Evolutionary conservation across 92 coral and sea anemone species (phyloP).

Genomic region (Desmophyllum pertusum): DNA sequence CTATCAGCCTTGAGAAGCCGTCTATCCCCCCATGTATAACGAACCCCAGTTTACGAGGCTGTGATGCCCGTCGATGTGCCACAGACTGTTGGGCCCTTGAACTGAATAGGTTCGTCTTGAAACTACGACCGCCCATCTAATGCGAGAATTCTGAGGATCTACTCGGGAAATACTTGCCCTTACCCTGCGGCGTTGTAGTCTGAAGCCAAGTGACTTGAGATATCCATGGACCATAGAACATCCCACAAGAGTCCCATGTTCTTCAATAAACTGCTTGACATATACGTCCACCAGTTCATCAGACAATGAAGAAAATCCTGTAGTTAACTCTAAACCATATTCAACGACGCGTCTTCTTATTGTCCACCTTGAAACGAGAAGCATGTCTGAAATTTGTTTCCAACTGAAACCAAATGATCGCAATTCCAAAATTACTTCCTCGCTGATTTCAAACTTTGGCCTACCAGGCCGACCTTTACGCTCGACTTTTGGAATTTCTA

Average conservation of each 20-base stretch:
- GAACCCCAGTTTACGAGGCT: slow-evolving; percentile 54
- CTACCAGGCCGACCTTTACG: slow-evolving; percentile 44
- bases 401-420: slow-evolving; percentile 43
- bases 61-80: slow-evolving; percentile 73
- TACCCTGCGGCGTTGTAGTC: slow-evolving; percentile 35
- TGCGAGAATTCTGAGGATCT: slow-evolving; percentile 44
- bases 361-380: slow-evolving; percentile 55
- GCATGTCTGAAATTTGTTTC: slow-evolving; percentile 40
- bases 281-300: slow-evolving; percentile 40
- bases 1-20: slow-evolving; percentile 27
- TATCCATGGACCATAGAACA: slow-evolving; percentile 36
- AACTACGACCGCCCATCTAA: slow-evolving; percentile 49
- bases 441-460: slow-evolving; percentile 35
- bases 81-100: slow-evolving; percentile 61
- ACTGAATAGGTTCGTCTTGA: slow-evolving; percentile 43
- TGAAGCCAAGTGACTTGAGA: slow-evolving; percentile 32
- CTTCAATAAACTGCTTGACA: slow-evolving; percentile 37
- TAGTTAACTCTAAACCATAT: slow-evolving; percentile 28
- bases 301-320: slow-evolving; percentile 38
- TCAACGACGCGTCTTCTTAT: slow-evolving; percentile 47
- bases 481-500: slow-evolving; percentile 32
- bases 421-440: slow-evolving; percentile 44
- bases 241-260: slow-evolving; percentile 51
- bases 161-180: slow-evolving; percentile 51
- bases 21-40: slow-evolving; percentile 44